These are phyloP conservation scores for Edolisoma coerulescens DNA, from an alignment of 2,113 vertebrate species.

Conservation along the genomic window DNA sequence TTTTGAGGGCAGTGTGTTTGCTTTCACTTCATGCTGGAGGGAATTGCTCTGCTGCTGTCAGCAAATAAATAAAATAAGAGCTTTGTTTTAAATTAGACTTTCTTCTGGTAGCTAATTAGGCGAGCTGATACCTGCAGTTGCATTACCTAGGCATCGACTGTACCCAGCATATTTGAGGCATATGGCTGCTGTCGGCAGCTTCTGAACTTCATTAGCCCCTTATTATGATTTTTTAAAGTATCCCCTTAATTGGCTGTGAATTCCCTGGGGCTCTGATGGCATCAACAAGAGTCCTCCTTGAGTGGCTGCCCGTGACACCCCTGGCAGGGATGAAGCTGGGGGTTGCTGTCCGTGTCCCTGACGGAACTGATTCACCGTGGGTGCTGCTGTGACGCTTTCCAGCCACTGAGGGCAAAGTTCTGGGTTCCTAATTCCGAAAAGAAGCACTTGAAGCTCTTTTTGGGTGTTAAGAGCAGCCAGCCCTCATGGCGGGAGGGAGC, in stretches of 20 bases:
- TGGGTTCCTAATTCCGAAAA: background rate
- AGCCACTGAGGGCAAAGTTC: background rate
- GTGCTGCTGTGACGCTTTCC: background rate
- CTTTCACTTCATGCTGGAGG: constrained; percentile 17
- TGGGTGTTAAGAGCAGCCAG: background rate
- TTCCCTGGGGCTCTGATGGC: background rate
- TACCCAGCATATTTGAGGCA: background rate
- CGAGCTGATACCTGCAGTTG: constrained; percentile 43
- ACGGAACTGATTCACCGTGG: background rate
- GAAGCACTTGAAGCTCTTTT: background rate
- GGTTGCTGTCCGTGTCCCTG: background rate
- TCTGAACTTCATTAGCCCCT: background rate
- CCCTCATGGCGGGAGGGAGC: fast-evolving
- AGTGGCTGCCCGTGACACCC: background rate
- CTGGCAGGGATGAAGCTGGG: background rate
- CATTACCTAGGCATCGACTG: constrained; percentile 2
- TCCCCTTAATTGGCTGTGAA: background rate
- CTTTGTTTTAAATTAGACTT: constrained; percentile 55
- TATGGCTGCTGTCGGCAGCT: constrained; percentile 1
- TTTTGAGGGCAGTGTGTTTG: constrained; percentile 25
- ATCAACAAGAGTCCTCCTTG: background rate
- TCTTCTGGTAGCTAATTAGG: constrained; percentile 52
- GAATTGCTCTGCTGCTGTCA: constrained; percentile 43
- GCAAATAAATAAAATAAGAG: constrained; percentile 53
- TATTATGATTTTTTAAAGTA: background rate